Percentiles rank a stretch among this genome's conserved stretches.
Conservation (phyloP, 2,888 invertebrate genomes). For the Drosophila mimica region DNA sequence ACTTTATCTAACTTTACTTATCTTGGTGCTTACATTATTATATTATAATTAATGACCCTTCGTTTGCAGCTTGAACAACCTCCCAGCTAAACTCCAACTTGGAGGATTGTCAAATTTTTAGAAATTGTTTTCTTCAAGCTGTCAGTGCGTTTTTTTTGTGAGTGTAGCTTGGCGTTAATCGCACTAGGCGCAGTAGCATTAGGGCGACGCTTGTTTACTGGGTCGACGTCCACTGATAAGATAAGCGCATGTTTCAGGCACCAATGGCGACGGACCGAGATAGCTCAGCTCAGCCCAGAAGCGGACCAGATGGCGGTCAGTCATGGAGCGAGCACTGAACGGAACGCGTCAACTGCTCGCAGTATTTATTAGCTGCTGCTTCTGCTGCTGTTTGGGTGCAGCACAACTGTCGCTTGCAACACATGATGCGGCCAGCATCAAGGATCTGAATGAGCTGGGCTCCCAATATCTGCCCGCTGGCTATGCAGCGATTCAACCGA, state of each 20-base stretch:
- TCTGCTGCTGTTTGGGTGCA: conserved; percentile 19
- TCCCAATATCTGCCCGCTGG: conserved; percentile 66
- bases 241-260: conserved; percentile 20
- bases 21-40: background rate
- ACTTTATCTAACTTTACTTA: background rate
- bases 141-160: background rate
- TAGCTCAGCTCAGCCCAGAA: background rate
- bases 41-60: too few species aligned
- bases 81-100: background rate
- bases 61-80: too few species aligned
- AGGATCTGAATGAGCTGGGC: conserved; percentile 57
- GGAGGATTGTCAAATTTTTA: background rate
- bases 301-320: conserved; percentile 21
- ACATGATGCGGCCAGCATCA: conserved; percentile 27
- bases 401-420: conserved; percentile 28
- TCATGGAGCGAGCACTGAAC: conserved; percentile 53
- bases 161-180: conserved; percentile 17
- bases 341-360: conserved; percentile 30
- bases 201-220: background rate
- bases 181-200: conserved; percentile 16
- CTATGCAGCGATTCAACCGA: conserved; percentile 34
- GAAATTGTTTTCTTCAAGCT: background rate
- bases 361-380: conserved; percentile 12
- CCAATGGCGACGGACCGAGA: conserved; percentile 4
- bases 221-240: conserved; percentile 36